Evolutionary conservation across 2,888 invertebrate species (phyloP).

Genomic region (Drosophila neonasuta): DNA sequence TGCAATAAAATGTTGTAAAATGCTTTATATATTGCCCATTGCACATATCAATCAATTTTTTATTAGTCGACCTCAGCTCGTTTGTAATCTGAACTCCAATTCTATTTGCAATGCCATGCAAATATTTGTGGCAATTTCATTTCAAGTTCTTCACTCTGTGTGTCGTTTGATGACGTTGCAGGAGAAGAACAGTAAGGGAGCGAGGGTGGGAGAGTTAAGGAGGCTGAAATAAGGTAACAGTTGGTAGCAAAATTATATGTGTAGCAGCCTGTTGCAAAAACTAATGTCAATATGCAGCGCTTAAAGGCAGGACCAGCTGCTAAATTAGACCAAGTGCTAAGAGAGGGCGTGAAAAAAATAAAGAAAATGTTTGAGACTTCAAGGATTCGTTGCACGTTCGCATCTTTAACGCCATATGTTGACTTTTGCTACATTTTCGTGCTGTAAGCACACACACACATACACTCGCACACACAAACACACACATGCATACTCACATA

Average conservation of each 20-base stretch:
- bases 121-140: slow-evolving; percentile 43
- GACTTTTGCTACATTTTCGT: slow-evolving; percentile 79
- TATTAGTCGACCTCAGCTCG: slow-evolving; percentile 25
- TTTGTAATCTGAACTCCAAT: slow-evolving; percentile 21
- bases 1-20: slow-evolving; percentile 38
- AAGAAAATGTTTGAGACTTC: slow-evolving; percentile 49
- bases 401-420: slow-evolving; percentile 82
- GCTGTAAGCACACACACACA: slow-evolving; percentile 23
- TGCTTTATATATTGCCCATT: slow-evolving; percentile 17
- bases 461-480: slow-evolving; percentile 16
- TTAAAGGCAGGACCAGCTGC: slow-evolving; percentile 42
- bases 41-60: slow-evolving; percentile 57
- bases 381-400: slow-evolving; percentile 80
- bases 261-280: slow-evolving; percentile 37
- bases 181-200: background rate
- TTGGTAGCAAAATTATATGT: slow-evolving; percentile 41
- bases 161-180: background rate
- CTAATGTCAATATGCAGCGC: slow-evolving; percentile 48
- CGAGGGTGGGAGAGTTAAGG: too few species aligned
- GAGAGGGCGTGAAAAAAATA: slow-evolving; percentile 35
- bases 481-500: slow-evolving; percentile 17
- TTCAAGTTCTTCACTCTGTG: slow-evolving; percentile 14
- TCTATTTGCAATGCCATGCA: slow-evolving; percentile 28
- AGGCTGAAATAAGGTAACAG: slow-evolving; percentile 28
- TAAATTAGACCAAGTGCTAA: slow-evolving; percentile 43